Evolutionary conservation across 1,140 invertebrate genomes (phyloP), one percentile per base, ranked within the genome.

Genomic region (Drosophila takahashii): DNA sequence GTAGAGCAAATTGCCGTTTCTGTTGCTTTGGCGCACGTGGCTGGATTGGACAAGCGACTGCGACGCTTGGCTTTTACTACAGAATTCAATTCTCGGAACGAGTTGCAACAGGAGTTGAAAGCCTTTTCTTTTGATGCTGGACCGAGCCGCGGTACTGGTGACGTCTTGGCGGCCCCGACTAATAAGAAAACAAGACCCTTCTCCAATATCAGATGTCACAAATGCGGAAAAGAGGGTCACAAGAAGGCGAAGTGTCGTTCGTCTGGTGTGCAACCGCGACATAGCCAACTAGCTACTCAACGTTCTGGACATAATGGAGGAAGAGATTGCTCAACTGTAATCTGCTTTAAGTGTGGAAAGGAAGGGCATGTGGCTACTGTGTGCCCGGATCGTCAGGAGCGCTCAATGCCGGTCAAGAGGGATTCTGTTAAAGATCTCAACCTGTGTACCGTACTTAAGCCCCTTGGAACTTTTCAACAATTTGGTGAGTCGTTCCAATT

Each of bases 1-100:
- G 45, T 48, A 27, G 22, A 48, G 16, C 26, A 29, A 29, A 50
- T 50, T 29, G n/a, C 8, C n/a, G 26, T 29, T 50, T 50, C n/a
- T 8, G n/a, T 29, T 50, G n/a, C n/a, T 15, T 50, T 50, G 26
- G n/a, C 26, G 10, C 47, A 50, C 8, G 13, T 29, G 47, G n/a
- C 45, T 48, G 13, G 13, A 47, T 8, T 47, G 0, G 13, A 47
- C 45, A n/a, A 47, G 45, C 22, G 22, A 22, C 22, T 22, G 22
- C 22, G 22, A 22, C 22, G 22, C 22, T 22, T 22, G 22, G 22
- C 22, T 22, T 22, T 22, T 3, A 22, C 22, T 22, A 22, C 22
- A 22, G 22, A 22, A 22, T 1, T 22, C 22, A 22, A 22, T 22
- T 22, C 22, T 22, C 22, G 22, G 22, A 22, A 22, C 22, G 22